Evolutionary conservation across 2,888 invertebrate genomes (phyloP).

Genomic region (Epicampocera succincta): DNA sequence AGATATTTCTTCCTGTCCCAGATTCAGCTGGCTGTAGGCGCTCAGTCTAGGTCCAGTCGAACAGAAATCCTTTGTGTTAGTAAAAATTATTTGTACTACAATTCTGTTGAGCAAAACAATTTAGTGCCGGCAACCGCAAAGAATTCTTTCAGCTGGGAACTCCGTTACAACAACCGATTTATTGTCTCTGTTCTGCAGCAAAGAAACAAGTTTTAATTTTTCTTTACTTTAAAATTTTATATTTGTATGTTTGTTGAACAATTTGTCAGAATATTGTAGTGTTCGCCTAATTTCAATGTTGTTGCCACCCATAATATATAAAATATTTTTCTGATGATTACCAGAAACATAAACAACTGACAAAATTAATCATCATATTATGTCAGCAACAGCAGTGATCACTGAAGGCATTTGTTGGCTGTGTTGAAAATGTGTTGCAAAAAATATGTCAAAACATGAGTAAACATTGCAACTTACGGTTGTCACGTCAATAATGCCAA

Average conservation of each 20-base stretch:
- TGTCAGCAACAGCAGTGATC: constrained; percentile 65
- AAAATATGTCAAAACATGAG: constrained; percentile 58
- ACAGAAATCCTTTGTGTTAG: too few relatives aligned
- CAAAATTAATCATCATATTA: constrained; percentile 64
- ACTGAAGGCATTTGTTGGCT: constrained; percentile 25
- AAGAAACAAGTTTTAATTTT: too few relatives aligned
- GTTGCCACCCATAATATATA: constrained; percentile 45
- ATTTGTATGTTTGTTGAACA: background rate
- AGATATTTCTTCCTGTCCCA: too few relatives aligned
- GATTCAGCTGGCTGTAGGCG: too few relatives aligned
- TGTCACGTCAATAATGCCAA: constrained; percentile 69
- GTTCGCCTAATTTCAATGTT: constrained; percentile 25
- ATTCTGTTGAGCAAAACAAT: too few relatives aligned
- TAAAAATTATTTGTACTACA: too few relatives aligned
- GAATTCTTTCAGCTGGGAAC: too few relatives aligned
- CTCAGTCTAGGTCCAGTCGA: too few relatives aligned
- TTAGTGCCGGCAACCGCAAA: too few relatives aligned
- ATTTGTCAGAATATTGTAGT: background rate
- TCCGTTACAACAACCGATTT: too few relatives aligned
- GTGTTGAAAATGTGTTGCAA: constrained; percentile 18
- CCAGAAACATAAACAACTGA: constrained; percentile 14
- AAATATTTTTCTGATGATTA: background rate
- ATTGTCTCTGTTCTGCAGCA: too few relatives aligned
- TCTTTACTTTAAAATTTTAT: too few relatives aligned
- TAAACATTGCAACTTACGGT: constrained; percentile 66